Conservation (phyloP, 2,113 vertebrate genomes). For the Halcyon malimbica region DNA sequence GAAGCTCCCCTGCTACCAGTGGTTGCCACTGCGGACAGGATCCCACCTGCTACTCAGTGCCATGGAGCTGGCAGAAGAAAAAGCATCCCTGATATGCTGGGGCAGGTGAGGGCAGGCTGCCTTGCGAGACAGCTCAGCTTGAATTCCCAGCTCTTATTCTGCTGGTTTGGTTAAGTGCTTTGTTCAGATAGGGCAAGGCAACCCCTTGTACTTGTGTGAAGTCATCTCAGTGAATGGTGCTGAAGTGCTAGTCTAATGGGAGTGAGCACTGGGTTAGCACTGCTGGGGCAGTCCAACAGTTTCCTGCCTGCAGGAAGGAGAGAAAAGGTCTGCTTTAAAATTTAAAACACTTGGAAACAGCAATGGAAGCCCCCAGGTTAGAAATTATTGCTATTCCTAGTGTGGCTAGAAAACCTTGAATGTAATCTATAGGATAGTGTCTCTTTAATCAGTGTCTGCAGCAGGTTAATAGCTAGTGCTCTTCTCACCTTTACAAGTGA, state of each 20-base stretch:
- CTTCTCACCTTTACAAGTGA: slow-evolving; percentile 50
- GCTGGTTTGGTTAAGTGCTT: background rate
- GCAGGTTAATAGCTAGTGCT: slow-evolving; percentile 28
- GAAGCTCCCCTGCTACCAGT: background rate
- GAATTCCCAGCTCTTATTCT: background rate
- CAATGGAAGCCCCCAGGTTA: background rate
- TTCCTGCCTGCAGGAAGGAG: background rate
- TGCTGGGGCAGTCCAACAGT: background rate
- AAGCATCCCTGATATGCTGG: background rate
- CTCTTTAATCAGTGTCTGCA: slow-evolving; percentile 49
- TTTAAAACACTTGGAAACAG: background rate
- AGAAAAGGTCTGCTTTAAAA: slow-evolving; percentile 16
- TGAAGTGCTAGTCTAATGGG: background rate
- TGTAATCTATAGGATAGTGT: background rate
- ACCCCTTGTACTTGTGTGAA: background rate
- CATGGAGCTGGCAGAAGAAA: background rate
- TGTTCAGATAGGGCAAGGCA: background rate
- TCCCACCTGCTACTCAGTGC: background rate
- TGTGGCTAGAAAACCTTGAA: background rate
- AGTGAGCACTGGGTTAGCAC: background rate
- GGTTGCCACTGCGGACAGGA: background rate
- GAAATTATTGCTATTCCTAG: background rate
- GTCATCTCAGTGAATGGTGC: background rate
- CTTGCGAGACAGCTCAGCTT: background rate
- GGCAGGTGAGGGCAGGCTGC: background rate